Base-by-base conservation (phyloP, 2,888 invertebrate species). In the Leucoma salicis region DNA sequence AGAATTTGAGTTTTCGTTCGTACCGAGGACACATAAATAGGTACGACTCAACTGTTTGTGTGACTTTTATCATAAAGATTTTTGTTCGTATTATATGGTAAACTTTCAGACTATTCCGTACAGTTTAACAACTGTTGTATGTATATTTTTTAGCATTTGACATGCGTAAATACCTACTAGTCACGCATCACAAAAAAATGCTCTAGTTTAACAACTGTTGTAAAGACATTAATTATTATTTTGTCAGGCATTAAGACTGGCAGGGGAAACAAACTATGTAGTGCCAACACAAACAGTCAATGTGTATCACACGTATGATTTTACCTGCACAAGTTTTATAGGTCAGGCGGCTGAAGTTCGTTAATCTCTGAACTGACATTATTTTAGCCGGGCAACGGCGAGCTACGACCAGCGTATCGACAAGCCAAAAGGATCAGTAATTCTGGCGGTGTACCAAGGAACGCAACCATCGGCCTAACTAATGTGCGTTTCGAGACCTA, bases 371-470 rank as follows among this genome's bases (percentile, higher is more conserved):
- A 81, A 86, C 80, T 82, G 85, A 85, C 86, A 86, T 88, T 87
- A 88, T 84, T 87, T 83, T 82, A 73, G 76, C 78, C 78, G 72
- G n/a, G n/a, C n/a, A n/a, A 69, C 81, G 74, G 72, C 72, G 79
- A 74, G 77, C 77, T 75, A 73, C 73, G 71, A 79, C 73, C 75
- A 74, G 72, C 73, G 74, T 79, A 84, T 82, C 84, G 80, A 85
- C 81, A 84, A 80, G 88, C 88, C 88, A 89, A 88, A 86, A 87
- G 86, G 86, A 84, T 82, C 81, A 80, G 77, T 74, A 78, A 76
- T 87, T 88, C 85, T 89, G 89, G 89, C 88, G 66, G 72, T 73
- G 86, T 85, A 87, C 88, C 88, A 89, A 89, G 74, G 88, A 87
- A 89, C 87, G 89, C 80, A 75, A 74, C 70, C 69, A 76, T 70